Evolutionary conservation across 1,140 invertebrate genomes (phyloP), one percentile per base, ranked within the genome.

Genomic region (Zaprionus davidi): DNA sequence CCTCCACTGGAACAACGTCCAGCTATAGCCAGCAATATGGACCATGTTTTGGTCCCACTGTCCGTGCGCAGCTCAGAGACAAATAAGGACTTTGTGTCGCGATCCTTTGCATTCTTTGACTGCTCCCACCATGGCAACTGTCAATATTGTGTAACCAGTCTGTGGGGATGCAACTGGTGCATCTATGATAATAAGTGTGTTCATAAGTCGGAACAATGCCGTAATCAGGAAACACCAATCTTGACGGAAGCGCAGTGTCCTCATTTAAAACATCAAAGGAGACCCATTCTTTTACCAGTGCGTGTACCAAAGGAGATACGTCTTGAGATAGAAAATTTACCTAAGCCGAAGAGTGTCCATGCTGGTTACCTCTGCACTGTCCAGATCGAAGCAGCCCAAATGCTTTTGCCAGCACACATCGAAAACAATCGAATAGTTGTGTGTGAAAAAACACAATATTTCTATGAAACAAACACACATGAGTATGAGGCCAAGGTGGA

Each of bases 111-210:
- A 13, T 99, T 97, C 92, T 99, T 97, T 93, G 98, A 99, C 93
- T 99, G 98, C 92, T 96, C 96, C 7, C 95, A 96, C 67, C 98
- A 99, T 92, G 95, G 94, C 12, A 97, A 96, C 79, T 98, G 98
- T 92, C 95, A 95, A 51, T 95, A 96, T 41, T 99, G 98, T 93
- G 97, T 98, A 5, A 95, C 95, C 82, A 97, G 97, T 63, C 95
- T 97, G 78, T 99, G 98, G 98, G 96, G 96, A 3, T 99, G 98
- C 88, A 98, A 97, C 88, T 99, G 98, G 98, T 99, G 98, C 93
- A 96, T 99, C 60, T 98, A 98, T 92, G 97, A 98, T 82, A 99
- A 99, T 93, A 96, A 96, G 87, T 99, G 98, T 92, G 97, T 97
- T 1, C 96, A 98, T 93, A 97, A 98, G 92, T 96, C 95, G 26